phyloP scores from a whole-genome alignment of 2,888 invertebrate genomes.

The Sericinus montela region DNA sequence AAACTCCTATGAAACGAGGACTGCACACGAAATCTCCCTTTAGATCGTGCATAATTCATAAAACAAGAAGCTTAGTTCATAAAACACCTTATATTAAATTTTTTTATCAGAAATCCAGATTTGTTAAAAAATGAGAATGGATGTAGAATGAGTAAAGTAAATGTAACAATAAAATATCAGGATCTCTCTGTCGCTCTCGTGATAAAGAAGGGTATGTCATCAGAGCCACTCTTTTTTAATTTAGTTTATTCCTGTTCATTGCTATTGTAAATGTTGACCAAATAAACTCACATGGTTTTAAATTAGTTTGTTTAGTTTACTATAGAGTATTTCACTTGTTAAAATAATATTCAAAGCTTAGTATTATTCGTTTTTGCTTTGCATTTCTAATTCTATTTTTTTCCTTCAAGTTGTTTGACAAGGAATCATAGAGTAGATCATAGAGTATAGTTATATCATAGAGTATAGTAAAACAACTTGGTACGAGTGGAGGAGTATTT shows the following conservation, averaged over 20 bases:
- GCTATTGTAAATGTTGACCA: not conserved
- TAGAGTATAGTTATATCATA: no score
- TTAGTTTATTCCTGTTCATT: constrained; percentile 23
- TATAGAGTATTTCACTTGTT: constrained; percentile 10
- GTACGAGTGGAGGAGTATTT: no score
- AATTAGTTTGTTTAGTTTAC: constrained; percentile 11
- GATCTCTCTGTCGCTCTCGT: constrained; percentile 30
- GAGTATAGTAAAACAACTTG: no score
- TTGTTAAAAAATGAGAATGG: constrained; percentile 16
- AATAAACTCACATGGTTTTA: constrained; percentile 10
- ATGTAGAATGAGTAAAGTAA: constrained; percentile 18
- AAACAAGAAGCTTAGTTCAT: no score
- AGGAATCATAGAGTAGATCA: no score
- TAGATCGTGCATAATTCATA: not conserved
- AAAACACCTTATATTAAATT: not conserved
- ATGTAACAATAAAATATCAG: constrained; percentile 26
- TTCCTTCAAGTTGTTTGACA: no score
- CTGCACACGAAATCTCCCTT: not conserved
- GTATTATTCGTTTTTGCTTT: constrained; percentile 33
- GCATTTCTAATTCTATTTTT: constrained; percentile 30
- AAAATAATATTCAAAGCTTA: constrained; percentile 13
- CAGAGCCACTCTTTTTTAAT: constrained; percentile 31
- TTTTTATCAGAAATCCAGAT: not conserved
- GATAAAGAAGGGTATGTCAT: constrained; percentile 24
- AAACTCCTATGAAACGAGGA: not conserved